Conservation (phyloP, 2,113 vertebrate genomes). For the Sterrhoptilus dennistouni region DNA sequence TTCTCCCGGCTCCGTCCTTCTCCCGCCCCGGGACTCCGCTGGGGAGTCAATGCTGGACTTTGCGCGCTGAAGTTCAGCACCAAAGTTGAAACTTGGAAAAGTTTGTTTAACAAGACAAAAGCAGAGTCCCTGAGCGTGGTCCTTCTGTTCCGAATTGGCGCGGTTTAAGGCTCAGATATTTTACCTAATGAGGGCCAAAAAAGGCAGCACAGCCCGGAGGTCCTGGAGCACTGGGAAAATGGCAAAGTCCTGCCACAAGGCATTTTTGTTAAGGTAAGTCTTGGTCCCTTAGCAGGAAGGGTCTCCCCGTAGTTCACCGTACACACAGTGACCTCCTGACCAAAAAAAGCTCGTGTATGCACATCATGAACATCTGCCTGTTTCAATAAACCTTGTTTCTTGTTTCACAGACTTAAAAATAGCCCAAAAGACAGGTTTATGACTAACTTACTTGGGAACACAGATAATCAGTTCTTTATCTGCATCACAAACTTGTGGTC, state of each 20-base stretch:
- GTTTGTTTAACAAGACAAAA: fast-evolving
- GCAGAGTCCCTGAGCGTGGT: fast-evolving
- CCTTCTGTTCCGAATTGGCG: fast-evolving
- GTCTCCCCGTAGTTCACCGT: fast-evolving
- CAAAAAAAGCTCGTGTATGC: not conserved
- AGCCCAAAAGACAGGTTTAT: not conserved
- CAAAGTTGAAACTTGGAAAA: fast-evolving
- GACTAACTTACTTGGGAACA: not conserved
- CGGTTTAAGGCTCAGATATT: fast-evolving
- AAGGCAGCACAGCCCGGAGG: fast-evolving
- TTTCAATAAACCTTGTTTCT: not conserved
- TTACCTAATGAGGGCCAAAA: fast-evolving
- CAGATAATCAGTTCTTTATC: not conserved
- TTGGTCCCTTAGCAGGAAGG: too few species aligned
- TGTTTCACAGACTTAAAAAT: not conserved
- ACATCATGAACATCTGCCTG: not conserved
- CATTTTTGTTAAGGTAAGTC: fast-evolving
- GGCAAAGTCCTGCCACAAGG: fast-evolving
- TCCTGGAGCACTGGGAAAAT: fast-evolving
- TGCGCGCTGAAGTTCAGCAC: fast-evolving
- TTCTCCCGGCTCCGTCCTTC: not conserved
- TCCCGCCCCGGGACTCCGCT: fast-evolving
- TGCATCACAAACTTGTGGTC: not conserved
- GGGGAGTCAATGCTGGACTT: fast-evolving
- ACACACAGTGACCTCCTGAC: not conserved